These are phyloP conservation scores for Euplagia quadripunctaria DNA, from an alignment of 2,888 invertebrate genomes.

Conservation along the genomic window DNA sequence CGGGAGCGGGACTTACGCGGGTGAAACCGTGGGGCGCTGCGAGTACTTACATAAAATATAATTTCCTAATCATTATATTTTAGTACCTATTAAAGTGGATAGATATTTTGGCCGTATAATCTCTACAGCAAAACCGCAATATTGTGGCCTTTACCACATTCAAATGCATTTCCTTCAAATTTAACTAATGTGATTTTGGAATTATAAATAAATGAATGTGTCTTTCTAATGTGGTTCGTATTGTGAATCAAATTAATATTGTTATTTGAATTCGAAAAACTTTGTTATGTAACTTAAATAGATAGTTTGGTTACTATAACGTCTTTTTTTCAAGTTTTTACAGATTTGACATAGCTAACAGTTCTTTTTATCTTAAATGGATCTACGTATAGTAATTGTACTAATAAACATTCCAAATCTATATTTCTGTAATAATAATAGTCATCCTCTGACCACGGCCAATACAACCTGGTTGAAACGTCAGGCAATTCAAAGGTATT, in stretches of 20 bases:
- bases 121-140: constrained; percentile 61
- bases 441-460: too few species aligned
- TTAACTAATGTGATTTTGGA: constrained; percentile 66
- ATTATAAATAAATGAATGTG: constrained; percentile 40
- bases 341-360: not conserved
- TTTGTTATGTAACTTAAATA: not conserved
- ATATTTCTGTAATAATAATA: too few species aligned
- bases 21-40: too few species aligned
- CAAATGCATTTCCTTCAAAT: constrained; percentile 73
- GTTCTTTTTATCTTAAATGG: not conserved
- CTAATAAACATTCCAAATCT: not conserved
- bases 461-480: too few species aligned
- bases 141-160: constrained; percentile 55
- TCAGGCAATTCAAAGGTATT: too few species aligned
- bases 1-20: too few species aligned
- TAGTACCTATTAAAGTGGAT: constrained; percentile 59
- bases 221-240: constrained; percentile 4
- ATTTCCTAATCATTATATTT: constrained; percentile 45
- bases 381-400: not conserved
- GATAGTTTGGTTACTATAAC: too few species aligned
- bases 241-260: not conserved
- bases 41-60: not conserved
- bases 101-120: constrained; percentile 52
- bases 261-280: not conserved
- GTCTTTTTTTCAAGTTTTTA: too few species aligned